Evolutionary conservation across 2,113 vertebrate species (phyloP).

Genomic region (Gymnarchus niloticus): DNA sequence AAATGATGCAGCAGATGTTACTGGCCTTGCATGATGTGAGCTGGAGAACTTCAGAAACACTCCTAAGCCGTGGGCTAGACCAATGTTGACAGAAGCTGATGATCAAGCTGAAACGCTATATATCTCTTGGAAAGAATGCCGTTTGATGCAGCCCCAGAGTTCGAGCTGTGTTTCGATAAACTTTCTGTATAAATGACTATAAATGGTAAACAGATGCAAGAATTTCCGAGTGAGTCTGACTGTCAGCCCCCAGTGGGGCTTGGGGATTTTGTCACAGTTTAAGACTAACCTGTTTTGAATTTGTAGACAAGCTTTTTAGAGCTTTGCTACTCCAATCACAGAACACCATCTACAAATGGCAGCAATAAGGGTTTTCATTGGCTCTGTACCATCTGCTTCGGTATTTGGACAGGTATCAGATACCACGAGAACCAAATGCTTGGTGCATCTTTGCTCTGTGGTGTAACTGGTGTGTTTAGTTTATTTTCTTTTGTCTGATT

Average conservation of each 20-base stretch:
- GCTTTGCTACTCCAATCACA: slow-evolving; percentile 35
- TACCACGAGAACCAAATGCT: neutral
- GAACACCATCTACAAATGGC: slow-evolving; percentile 25
- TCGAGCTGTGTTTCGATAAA: slow-evolving; percentile 44
- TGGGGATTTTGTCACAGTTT: slow-evolving; percentile 45
- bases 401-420: slow-evolving; percentile 14
- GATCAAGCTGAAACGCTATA: slow-evolving; percentile 39
- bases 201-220: slow-evolving; percentile 56
- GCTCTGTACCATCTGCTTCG: neutral
- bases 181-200: slow-evolving; percentile 48
- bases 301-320: slow-evolving; percentile 43
- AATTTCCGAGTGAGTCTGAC: slow-evolving; percentile 36
- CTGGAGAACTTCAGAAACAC: slow-evolving; percentile 17
- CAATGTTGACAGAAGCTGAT: slow-evolving; percentile 35
- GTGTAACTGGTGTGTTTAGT: neutral
- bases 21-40: slow-evolving; percentile 23
- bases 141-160: slow-evolving; percentile 34
- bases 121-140: slow-evolving; percentile 25
- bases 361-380: slow-evolving; percentile 16
- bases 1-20: slow-evolving; percentile 15
- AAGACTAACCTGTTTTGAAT: slow-evolving; percentile 49
- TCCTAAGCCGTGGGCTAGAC: slow-evolving; percentile 19
- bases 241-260: slow-evolving; percentile 38
- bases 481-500: neutral
- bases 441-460: neutral